Conservation (phyloP, 1,140 invertebrate genomes). For the Saccostrea glomerata region DNA sequence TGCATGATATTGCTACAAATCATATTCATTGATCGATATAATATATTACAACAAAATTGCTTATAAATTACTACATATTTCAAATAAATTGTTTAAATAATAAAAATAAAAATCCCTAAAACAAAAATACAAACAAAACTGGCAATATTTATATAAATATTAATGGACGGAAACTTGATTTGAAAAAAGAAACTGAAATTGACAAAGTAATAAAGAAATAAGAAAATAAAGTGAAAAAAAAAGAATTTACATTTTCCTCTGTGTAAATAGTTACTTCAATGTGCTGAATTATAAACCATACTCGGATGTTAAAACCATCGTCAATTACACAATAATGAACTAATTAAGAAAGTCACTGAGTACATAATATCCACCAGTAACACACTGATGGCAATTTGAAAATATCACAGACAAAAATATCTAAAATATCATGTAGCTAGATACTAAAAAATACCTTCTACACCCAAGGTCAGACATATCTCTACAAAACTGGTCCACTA, state of each 20-base stretch:
- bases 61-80: not conserved
- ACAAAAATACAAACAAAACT: slow-evolving; percentile 34
- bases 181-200: not conserved
- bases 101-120: slow-evolving; percentile 8
- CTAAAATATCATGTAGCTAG: slow-evolving; percentile 32
- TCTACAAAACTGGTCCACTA: not conserved
- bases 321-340: not conserved
- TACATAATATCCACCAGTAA: slow-evolving; percentile 3
- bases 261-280: not conserved
- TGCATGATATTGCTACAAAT: slow-evolving; percentile 18
- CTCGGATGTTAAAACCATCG: not conserved
- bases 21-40: not conserved
- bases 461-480: not conserved
- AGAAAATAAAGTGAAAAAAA: not conserved
- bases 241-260: no score
- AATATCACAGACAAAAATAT: slow-evolving; percentile 24
- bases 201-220: not conserved
- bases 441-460: slow-evolving; percentile 20
- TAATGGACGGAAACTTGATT: slow-evolving; percentile 19
- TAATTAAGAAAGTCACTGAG: not conserved
- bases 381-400: not conserved
- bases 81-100: slow-evolving; percentile 13
- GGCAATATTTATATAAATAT: not conserved
- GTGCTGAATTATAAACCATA: not conserved
- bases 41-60: slow-evolving; percentile 19